A percentile compares a stretch with the other conserved stretches of the same genome.
These are phyloP conservation scores for Choloepus didactylus DNA, from an alignment of 2,797 vertebrate genomes.

Conservation along the genomic window DNA sequence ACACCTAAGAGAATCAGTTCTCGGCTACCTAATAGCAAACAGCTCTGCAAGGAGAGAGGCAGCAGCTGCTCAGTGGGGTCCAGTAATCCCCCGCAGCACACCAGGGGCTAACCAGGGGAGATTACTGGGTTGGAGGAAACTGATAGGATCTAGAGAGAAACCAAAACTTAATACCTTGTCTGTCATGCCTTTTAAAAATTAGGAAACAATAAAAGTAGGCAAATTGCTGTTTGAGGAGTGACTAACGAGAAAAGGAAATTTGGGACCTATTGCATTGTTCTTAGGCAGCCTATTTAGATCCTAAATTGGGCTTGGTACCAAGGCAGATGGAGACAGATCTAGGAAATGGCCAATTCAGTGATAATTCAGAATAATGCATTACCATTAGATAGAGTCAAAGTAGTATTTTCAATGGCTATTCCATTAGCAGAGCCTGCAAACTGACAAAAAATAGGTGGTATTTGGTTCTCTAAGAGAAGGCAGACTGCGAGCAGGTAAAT, in stretches of 20 bases:
- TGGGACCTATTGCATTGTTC: neutral
- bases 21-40: conserved; percentile 42
- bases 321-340: neutral
- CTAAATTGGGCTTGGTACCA: neutral
- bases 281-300: neutral
- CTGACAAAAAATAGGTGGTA: conserved; percentile 19
- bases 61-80: conserved; percentile 18
- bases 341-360: conserved; percentile 3
- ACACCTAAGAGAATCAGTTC: conserved; percentile 42
- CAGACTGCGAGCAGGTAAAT: conserved; percentile 4
- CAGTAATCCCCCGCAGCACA: conserved; percentile 11
- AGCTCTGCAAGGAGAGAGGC: conserved; percentile 11
- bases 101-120: conserved; percentile 13
- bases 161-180: conserved; percentile 13
- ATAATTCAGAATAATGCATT: conserved; percentile 43
- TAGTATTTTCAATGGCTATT: neutral
- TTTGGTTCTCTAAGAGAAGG: conserved; percentile 44
- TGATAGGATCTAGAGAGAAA: conserved; percentile 64
- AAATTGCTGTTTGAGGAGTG: conserved; percentile 16
- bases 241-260: conserved; percentile 28
- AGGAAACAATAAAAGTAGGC: conserved; percentile 45
- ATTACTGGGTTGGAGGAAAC: conserved; percentile 54
- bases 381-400: neutral
- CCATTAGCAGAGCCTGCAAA: conserved; percentile 30
- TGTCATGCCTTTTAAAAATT: conserved; percentile 56